A percentile compares a stretch with the other conserved stretches of the same genome.
phyloP scores from a whole-genome alignment of 2,797 vertebrate genomes.

The Cuniculus paca region DNA sequence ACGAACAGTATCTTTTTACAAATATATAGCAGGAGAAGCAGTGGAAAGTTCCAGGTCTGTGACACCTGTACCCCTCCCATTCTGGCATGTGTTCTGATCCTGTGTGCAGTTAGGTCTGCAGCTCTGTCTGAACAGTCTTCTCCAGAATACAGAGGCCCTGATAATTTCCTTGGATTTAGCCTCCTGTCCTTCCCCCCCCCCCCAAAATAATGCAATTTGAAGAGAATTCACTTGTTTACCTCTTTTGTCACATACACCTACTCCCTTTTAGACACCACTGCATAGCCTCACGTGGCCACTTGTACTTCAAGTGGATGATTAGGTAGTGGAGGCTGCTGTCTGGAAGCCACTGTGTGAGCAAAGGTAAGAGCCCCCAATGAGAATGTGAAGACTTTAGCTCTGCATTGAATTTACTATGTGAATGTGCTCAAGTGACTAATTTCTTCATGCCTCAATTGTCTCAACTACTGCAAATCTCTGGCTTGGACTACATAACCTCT shows the following conservation, averaged over 20 bases:
- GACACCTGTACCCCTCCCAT: not conserved
- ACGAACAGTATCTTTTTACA: conserved; percentile 39
- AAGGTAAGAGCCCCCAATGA: not conserved
- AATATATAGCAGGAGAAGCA: not conserved
- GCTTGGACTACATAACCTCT: not conserved
- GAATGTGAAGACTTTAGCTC: not conserved
- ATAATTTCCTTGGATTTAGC: not conserved
- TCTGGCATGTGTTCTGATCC: not conserved
- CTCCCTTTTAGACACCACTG: not conserved
- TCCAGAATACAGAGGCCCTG: not conserved
- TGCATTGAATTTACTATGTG: not conserved
- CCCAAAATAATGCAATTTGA: not conserved
- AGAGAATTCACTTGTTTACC: not conserved
- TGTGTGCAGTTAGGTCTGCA: not conserved
- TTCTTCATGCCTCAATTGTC: conserved; percentile 53
- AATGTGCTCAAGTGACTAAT: not conserved
- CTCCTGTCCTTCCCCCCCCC: not conserved
- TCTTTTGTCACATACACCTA: conserved; percentile 8
- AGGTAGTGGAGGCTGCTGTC: not conserved
- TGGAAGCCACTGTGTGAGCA: not conserved
- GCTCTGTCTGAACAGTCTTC: not conserved
- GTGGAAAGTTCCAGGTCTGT: conserved; percentile 67
- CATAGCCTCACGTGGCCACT: not conserved
- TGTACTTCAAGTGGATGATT: not conserved
- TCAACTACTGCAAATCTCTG: conserved; percentile 17